Conservation (phyloP, 2,113 vertebrate genomes). For the Plectropomus leopardus region DNA sequence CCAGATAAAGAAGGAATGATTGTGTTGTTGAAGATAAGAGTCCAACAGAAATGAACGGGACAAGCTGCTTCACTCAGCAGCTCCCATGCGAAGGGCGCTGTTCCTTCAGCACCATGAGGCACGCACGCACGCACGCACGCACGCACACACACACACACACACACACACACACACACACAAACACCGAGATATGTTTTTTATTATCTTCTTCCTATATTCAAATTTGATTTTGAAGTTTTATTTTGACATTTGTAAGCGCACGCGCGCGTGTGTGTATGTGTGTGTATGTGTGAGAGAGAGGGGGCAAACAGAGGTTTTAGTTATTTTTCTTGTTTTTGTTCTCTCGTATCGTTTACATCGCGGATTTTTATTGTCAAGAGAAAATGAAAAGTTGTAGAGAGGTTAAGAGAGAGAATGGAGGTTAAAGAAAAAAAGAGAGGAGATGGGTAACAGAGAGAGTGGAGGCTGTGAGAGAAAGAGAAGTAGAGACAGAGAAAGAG, state of each 20-base stretch:
- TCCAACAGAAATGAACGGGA: conserved; percentile 11
- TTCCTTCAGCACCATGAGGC: conserved; percentile 69
- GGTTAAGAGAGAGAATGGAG: neutral
- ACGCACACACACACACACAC: conserved; percentile 2
- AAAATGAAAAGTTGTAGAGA: neutral
- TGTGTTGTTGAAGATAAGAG: conserved; percentile 39
- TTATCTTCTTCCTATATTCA: neutral
- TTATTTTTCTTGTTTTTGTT: neutral
- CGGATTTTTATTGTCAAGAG: neutral
- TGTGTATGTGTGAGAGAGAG: neutral
- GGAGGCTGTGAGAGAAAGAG: neutral
- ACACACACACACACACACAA: neutral
- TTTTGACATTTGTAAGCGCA: neutral
- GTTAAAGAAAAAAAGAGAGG: neutral
- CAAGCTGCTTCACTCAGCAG: conserved; percentile 11
- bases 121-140: neutral
- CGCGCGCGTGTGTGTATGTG: too few relatives aligned
- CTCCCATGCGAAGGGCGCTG: conserved; percentile 48
- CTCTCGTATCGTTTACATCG: neutral
- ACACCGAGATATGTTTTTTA: neutral
- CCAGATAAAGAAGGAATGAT: conserved; percentile 6
- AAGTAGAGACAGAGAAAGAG: neutral
- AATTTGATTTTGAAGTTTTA: neutral
- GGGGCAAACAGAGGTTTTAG: neutral
- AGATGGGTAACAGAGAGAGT: neutral